Percentiles rank a stretch among this genome's conserved stretches.
These are phyloP conservation scores for Nymphalis io DNA, from an alignment of 1,140 invertebrate genomes.

Conservation along the genomic window DNA sequence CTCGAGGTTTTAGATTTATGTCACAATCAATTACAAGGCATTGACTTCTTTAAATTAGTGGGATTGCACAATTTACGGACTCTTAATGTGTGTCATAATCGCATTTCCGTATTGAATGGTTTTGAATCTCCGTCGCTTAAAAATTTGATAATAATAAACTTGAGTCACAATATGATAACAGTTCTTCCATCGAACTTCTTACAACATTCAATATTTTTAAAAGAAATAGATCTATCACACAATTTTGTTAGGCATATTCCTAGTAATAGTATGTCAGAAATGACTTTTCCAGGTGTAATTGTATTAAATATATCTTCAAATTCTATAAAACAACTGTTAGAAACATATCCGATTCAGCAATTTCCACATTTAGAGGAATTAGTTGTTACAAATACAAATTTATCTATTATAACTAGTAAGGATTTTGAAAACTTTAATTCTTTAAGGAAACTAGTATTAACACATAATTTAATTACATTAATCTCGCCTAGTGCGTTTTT, in stretches of 20 bases:
- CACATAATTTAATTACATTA: constrained; percentile 88
- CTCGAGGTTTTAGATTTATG: constrained; percentile 88
- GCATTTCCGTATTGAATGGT: constrained; percentile 88
- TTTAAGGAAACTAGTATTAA: constrained; percentile 87
- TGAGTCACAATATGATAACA: constrained; percentile 88
- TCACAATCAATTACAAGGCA: constrained; percentile 85
- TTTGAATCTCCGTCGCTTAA: constrained; percentile 88
- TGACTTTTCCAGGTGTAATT: constrained; percentile 85
- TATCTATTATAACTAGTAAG: constrained; percentile 91
- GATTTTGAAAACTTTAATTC: constrained; percentile 94
- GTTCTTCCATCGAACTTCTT: constrained; percentile 92
- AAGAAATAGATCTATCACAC: constrained; percentile 88
- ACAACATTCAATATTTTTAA: constrained; percentile 85
- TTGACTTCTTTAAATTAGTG: constrained; percentile 89
- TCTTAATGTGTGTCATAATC: constrained; percentile 88
- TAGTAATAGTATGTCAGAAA: constrained; percentile 87
- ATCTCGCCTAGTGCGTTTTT: constrained; percentile 93
- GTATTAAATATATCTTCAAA: constrained; percentile 92
- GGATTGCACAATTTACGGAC: constrained; percentile 87
- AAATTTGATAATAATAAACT: constrained; percentile 86
- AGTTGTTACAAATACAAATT: constrained; percentile 90
- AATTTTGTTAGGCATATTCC: constrained; percentile 92
- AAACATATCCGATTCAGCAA: constrained; percentile 82
- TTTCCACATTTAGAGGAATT: constrained; percentile 90
- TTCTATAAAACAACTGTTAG: constrained; percentile 84